phyloP scores from a whole-genome alignment of 2,113 vertebrate genomes.

The Psittacula cyanocephala region DNA sequence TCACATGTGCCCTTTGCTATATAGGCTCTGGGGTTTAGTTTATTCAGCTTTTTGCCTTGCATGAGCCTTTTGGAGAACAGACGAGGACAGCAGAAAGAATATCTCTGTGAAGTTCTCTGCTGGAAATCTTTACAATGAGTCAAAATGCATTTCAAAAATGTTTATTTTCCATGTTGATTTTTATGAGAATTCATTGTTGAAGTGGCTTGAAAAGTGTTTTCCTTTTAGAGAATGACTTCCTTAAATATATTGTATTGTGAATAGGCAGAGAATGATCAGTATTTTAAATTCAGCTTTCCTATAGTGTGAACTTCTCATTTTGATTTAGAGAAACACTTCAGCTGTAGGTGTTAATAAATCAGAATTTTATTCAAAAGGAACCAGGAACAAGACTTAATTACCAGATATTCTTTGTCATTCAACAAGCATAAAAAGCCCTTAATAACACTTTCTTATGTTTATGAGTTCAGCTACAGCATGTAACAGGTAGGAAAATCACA shows the following conservation, averaged over 20 bases:
- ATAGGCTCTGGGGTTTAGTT: background rate
- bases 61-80: background rate
- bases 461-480: background rate
- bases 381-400: background rate
- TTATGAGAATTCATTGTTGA: background rate
- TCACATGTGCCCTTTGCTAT: fast-evolving
- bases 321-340: background rate
- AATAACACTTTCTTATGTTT: background rate
- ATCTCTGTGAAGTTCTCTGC: background rate
- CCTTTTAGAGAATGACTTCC: background rate
- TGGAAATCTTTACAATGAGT: background rate
- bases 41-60: background rate
- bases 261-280: background rate
- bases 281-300: background rate
- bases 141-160: background rate
- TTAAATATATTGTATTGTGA: background rate
- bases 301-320: background rate
- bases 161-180: background rate
- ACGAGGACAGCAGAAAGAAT: background rate
- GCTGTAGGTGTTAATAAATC: background rate
- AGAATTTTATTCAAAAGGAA: background rate
- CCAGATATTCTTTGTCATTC: background rate
- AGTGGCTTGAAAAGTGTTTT: background rate
- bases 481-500: fast-evolving
- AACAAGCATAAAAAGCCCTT: background rate